Conservation (phyloP, 2,113 vertebrate genomes). For the Taxidea taxus region DNA sequence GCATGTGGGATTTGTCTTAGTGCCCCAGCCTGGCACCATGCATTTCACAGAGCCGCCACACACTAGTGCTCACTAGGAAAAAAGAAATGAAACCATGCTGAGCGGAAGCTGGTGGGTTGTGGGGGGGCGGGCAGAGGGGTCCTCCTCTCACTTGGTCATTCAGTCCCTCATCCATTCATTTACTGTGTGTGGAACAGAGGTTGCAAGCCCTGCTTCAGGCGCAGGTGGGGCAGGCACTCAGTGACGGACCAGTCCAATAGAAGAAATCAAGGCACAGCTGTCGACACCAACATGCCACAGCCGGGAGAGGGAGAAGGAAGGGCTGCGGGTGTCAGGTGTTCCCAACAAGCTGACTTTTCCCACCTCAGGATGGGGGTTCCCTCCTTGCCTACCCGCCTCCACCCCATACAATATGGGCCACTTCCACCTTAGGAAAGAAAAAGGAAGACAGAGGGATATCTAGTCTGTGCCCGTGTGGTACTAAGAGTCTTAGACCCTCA, state of each 20-base stretch:
- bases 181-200: background rate
- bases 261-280: rapidly evolving
- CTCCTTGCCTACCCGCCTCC: background rate
- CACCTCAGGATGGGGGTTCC: background rate
- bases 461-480: too few relatives aligned
- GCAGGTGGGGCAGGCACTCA: rapidly evolving
- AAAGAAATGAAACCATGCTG: background rate
- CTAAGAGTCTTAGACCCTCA: background rate
- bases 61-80: background rate
- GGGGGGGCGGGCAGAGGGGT: too few relatives aligned
- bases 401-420: background rate
- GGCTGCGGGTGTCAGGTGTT: background rate
- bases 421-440: background rate
- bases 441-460: background rate
- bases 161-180: background rate
- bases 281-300: rapidly evolving
- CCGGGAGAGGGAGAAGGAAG: too few relatives aligned
- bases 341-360: background rate
- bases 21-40: background rate
- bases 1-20: background rate
- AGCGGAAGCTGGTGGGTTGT: background rate
- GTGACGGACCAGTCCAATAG: background rate
- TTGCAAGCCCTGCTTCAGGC: background rate
- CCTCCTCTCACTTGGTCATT: background rate
- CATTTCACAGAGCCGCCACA: background rate